Conservation (phyloP, 2,113 vertebrate species). For the Pagrus major region DNA sequence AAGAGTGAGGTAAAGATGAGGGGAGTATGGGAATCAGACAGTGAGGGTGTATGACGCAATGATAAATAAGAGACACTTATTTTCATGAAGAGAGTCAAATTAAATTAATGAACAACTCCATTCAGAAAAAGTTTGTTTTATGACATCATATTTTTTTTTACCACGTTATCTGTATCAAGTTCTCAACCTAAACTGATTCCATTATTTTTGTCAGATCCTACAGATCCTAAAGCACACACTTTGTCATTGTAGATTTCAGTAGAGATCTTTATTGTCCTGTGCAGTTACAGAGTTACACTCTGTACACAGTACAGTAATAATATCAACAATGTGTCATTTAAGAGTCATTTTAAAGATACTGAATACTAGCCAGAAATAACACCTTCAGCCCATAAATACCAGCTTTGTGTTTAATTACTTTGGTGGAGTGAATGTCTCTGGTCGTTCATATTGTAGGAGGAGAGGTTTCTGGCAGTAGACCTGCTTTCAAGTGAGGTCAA, state of each 20-base stretch:
- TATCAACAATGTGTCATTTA: too few species aligned
- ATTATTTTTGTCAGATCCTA: too few species aligned
- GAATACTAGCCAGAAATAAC: background rate
- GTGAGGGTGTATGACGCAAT: background rate
- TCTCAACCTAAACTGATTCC: background rate
- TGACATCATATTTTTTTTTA: too few species aligned
- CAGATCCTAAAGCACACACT: too few species aligned
- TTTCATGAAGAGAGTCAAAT: background rate
- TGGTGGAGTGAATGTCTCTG: background rate
- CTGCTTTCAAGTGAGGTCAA: too few species aligned
- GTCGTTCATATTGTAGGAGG: background rate
- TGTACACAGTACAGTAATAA: too few species aligned
- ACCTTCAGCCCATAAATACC: background rate
- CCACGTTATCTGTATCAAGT: too few species aligned
- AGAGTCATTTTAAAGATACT: background rate
- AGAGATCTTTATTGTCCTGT: too few species aligned
- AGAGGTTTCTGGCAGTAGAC: too few species aligned
- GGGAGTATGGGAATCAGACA: background rate
- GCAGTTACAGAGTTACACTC: background rate
- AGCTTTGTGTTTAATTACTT: background rate
- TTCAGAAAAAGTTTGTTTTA: background rate
- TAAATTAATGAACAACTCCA: background rate
- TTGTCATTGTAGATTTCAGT: too few species aligned
- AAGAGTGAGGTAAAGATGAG: background rate
- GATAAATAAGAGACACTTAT: background rate